These are phyloP conservation scores for Leuciscus waleckii DNA, from an alignment of 2,797 vertebrate species.

Conservation along the genomic window DNA sequence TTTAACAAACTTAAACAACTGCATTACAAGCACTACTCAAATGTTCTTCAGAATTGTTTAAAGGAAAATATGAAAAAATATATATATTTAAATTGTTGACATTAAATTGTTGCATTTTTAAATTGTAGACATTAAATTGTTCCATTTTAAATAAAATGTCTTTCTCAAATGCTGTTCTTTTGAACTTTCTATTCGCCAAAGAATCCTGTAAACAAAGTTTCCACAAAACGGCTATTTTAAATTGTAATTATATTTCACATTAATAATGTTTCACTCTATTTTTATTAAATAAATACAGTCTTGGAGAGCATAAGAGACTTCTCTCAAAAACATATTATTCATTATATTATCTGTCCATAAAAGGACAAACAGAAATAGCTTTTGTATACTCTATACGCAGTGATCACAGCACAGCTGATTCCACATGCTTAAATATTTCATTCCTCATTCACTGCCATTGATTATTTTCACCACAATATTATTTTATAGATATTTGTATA, in stretches of 20 bases:
- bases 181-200: not conserved
- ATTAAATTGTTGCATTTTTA: not conserved
- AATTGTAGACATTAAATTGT: not conserved
- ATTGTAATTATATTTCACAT: not conserved
- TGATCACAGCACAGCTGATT: not conserved
- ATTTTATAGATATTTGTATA: constrained; percentile 2
- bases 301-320: not conserved
- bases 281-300: not conserved
- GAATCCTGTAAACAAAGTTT: not conserved
- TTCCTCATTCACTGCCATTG: not conserved
- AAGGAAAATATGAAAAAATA: too few species aligned
- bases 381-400: not conserved
- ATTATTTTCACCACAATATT: constrained; percentile 18
- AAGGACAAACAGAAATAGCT: not conserved
- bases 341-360: not conserved
- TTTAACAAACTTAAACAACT: not conserved
- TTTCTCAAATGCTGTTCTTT: not conserved
- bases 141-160: not conserved
- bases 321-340: not conserved
- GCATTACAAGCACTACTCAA: not conserved
- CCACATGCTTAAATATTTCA: not conserved
- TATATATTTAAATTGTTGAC: too few species aligned
- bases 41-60: too few species aligned
- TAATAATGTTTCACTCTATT: not conserved
- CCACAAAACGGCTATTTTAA: not conserved